Conservation (phyloP, 2,888 invertebrate genomes). For the Mythimna lalbum region DNA sequence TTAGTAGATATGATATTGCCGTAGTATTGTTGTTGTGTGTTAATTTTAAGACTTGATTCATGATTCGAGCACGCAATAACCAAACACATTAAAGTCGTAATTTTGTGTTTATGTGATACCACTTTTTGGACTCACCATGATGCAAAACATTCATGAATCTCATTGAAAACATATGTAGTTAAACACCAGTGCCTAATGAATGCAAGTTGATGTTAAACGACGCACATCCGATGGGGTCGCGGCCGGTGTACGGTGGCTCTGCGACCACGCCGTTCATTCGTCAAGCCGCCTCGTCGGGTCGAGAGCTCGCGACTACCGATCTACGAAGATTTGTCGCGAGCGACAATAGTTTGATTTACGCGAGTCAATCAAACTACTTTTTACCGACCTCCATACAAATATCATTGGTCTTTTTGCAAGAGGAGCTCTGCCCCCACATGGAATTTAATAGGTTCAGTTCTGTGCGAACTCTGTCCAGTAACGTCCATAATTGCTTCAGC, state of each 20-base stretch:
- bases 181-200: conserved; percentile 1
- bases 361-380: conserved; percentile 58
- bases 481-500: neutral
- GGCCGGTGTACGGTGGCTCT: neutral
- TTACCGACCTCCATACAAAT: conserved; percentile 8
- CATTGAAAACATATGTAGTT: conserved; percentile 1
- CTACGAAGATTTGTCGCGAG: too few species aligned
- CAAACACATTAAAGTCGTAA: neutral
- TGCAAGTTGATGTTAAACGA: conserved; percentile 10
- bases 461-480: neutral
- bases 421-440: too few species aligned
- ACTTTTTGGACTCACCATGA: too few species aligned
- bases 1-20: too few species aligned
- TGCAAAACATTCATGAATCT: neutral
- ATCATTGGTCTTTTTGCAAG: neutral
- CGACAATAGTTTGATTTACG: too few species aligned
- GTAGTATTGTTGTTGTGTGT: too few species aligned
- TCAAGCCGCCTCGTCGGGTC: conserved; percentile 12
- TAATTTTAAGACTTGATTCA: too few species aligned
- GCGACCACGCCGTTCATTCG: conserved; percentile 15
- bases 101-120: neutral
- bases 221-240: conserved; percentile 10
- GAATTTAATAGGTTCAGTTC: neutral
- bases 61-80: neutral
- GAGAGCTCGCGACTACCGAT: conserved; percentile 48